phyloP scores from a whole-genome alignment of 1,140 invertebrate genomes.

The Pogonus chalceus region DNA sequence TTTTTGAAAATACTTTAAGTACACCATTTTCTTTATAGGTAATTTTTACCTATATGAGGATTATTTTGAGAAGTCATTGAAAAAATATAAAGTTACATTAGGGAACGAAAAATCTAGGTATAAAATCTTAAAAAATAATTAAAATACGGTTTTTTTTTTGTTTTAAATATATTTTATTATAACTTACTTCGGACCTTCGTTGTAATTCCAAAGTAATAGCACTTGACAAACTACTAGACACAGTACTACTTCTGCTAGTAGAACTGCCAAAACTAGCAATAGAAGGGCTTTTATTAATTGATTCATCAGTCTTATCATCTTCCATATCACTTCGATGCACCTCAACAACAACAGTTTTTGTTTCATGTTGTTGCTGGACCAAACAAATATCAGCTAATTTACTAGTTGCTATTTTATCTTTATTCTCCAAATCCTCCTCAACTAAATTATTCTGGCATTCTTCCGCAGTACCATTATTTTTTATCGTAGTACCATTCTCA shows the following conservation, averaged over 20 bases:
- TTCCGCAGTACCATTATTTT: constrained; percentile 39
- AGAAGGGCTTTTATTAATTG: constrained; percentile 26
- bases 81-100: too few species aligned
- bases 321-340: constrained; percentile 40
- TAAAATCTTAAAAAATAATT: constrained; percentile 10
- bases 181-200: constrained; percentile 48
- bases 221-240: constrained; percentile 36
- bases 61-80: too few species aligned
- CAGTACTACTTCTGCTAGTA: constrained; percentile 22
- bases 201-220: constrained; percentile 54
- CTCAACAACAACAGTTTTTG: constrained; percentile 51
- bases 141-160: too few species aligned
- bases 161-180: neutral
- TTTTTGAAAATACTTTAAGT: neutral
- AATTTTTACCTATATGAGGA: constrained; percentile 8
- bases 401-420: constrained; percentile 5
- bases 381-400: constrained; percentile 25
- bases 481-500: constrained; percentile 54
- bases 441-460: constrained; percentile 18
- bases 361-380: constrained; percentile 35
- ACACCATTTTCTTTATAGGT: neutral
- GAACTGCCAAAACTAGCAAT: constrained; percentile 26
- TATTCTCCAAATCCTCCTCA: constrained; percentile 10
- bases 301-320: constrained; percentile 17
- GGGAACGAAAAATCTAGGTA: neutral